A percentile compares a stretch with the other conserved stretches of the same genome.
Evolutionary conservation across 2,113 vertebrate genomes (phyloP).

Genomic region (Gadus macrocephalus): DNA sequence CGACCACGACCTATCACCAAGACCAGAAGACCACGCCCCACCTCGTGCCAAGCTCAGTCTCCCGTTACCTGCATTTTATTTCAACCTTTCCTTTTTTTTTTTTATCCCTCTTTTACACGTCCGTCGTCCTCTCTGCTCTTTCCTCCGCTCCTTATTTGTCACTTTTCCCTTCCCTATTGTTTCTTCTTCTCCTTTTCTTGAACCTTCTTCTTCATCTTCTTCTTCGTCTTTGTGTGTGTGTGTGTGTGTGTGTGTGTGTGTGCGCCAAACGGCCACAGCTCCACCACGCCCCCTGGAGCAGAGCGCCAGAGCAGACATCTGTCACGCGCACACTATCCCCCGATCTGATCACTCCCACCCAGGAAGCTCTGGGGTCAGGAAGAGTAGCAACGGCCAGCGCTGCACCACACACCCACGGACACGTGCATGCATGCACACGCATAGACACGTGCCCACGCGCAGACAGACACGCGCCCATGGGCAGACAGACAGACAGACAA

Average conservation of each 20-base stretch:
- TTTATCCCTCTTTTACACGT: neutral
- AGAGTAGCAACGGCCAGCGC: slow-evolving; percentile 54
- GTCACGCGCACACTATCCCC: slow-evolving; percentile 56
- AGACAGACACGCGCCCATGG: neutral
- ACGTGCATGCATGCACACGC: neutral
- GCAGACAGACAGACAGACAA: neutral
- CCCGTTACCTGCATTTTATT: neutral
- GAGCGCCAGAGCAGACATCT: slow-evolving; percentile 63
- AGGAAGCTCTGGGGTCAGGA: slow-evolving; percentile 54
- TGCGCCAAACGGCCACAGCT: slow-evolving; percentile 55
- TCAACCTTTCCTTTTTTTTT: too few relatives aligned
- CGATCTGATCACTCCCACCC: slow-evolving; percentile 61
- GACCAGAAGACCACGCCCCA: too few relatives aligned
- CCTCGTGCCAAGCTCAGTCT: neutral
- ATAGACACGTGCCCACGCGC: neutral
- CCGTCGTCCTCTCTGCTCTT: slow-evolving; percentile 3
- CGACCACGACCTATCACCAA: too few relatives aligned
- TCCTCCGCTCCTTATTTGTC: slow-evolving; percentile 3
- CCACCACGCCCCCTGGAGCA: slow-evolving; percentile 54
- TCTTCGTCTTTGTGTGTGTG: slow-evolving; percentile 23
- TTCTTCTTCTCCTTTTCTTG: neutral
- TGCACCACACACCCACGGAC: neutral
- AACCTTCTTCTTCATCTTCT: neutral
- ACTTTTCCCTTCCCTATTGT: slow-evolving; percentile 7
- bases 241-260: slow-evolving; percentile 34